Evolutionary conservation across 2,797 vertebrate species (phyloP).

Genomic region (Trachops cirrhosus): DNA sequence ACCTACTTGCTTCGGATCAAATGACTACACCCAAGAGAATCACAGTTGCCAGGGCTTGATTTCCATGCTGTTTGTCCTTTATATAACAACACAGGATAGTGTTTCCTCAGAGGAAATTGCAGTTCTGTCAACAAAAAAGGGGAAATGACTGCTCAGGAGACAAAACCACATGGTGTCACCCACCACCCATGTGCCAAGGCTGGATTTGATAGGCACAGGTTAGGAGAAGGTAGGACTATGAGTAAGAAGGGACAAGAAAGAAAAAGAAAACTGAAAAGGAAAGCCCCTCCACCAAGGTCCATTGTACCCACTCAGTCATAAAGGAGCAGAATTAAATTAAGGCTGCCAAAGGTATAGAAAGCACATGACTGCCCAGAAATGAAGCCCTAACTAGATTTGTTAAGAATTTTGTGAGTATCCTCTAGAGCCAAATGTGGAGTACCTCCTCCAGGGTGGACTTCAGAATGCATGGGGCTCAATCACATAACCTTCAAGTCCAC

Average conservation of each 20-base stretch:
- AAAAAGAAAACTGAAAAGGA: neutral
- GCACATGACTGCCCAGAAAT: fast-evolving
- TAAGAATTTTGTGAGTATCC: neutral
- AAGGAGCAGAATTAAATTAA: neutral
- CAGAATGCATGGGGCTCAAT: neutral
- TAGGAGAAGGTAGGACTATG: neutral
- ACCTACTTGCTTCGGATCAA: neutral
- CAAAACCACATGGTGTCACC: neutral
- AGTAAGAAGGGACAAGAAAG: neutral
- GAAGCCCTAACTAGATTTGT: neutral
- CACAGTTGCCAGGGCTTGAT: neutral
- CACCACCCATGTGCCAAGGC: neutral
- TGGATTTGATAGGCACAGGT: no score
- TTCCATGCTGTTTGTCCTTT: neutral
- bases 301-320: neutral
- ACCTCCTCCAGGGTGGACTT: neutral
- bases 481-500: neutral
- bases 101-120: neutral
- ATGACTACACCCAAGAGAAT: neutral
- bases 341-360: neutral
- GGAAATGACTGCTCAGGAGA: neutral
- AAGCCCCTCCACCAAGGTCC: neutral
- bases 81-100: neutral
- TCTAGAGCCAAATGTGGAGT: neutral
- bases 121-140: neutral